Evolutionary conservation across 2,797 vertebrate genomes (phyloP), one percentile per base, ranked within the genome.

Genomic region (Phoebastria nigripes): DNA sequence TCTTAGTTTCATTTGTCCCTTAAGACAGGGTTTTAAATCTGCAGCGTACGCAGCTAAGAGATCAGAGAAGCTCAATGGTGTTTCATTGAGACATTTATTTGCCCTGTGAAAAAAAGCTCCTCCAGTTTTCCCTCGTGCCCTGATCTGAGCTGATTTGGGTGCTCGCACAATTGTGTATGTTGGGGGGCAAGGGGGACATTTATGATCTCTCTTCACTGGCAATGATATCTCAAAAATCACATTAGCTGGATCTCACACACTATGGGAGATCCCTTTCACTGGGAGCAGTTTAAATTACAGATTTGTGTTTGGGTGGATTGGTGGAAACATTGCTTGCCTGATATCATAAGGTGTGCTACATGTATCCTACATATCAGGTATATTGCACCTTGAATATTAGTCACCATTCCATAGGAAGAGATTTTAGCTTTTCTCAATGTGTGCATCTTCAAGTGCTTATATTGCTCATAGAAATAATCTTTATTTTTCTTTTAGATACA

Each of bases 131-230:
- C 14, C 29, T 5, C 4, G 12, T 61, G 31, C 24, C 22, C 2
- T 46, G 13, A 47, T 42, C 14, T 52, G 17, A 87, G 29, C 24
- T 59, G 44, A 35, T 66, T 31, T 76, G 41, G 37, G 33, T 41
- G 12, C 26, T 92, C 46, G 24, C 15, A 51, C 13, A 28, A 4
- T 9, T 9, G 4, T 21, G 10, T 12, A 0, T 9, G 2, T 21
- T 22, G 15, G 4, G 10, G n/a, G 28, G 15, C 9, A 16, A 4
- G 4, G 26, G 6, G 13, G 8, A 9, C 4, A 24, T 61, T 67
- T 46, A 3, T 65, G 21, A 29, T 17, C 35, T 74, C 17, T 12
- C 5, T 54, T 84, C 24, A 17, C 13, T 26, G 31, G 20, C 37
- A 65, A 9, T 1, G 8, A 10, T 44, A 21, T 18, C 51, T 76